phyloP scores from a whole-genome alignment of 1,140 invertebrate genomes.

The Saxidomus purpurata region DNA sequence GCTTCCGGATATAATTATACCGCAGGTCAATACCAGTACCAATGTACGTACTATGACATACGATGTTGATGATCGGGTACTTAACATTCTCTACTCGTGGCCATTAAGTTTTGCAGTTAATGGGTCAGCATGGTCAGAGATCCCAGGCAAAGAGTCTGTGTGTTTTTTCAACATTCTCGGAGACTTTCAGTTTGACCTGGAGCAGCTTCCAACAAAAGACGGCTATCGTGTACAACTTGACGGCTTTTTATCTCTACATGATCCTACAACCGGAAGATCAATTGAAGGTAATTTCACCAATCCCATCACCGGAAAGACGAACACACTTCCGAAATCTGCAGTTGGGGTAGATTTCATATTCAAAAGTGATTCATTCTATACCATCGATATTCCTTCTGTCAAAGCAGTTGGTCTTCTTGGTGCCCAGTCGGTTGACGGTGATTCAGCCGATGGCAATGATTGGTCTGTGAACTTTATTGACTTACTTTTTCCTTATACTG shows the following conservation, averaged over 20 bases:
- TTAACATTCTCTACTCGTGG: conserved; percentile 40
- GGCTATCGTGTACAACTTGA: conserved; percentile 40
- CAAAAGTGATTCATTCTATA: conserved; percentile 48
- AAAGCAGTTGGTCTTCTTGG: conserved; percentile 48
- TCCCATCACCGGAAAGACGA: not conserved
- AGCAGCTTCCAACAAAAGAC: not conserved
- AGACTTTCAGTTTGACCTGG: conserved; percentile 13
- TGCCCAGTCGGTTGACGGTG: not conserved
- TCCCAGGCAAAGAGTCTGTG: conserved; percentile 60
- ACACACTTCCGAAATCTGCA: not conserved
- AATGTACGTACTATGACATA: not conserved
- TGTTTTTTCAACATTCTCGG: conserved; percentile 62
- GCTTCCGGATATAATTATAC: conserved; percentile 70
- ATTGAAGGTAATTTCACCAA: not conserved
- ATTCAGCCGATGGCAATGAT: not conserved
- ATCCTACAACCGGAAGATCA: not conserved
- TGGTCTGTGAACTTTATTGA: conserved; percentile 63
- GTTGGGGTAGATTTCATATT: conserved; percentile 36
- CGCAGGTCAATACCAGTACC: conserved; percentile 47
- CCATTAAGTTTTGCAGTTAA: conserved; percentile 44
- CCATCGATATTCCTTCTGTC: conserved; percentile 42
- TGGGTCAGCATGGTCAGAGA: conserved; percentile 64
- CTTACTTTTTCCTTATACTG: conserved; percentile 49
- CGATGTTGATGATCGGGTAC: conserved; percentile 59
- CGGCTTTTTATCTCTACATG: not conserved